phyloP scores from a whole-genome alignment of 2,113 vertebrate species.

The Gavialis gangeticus region DNA sequence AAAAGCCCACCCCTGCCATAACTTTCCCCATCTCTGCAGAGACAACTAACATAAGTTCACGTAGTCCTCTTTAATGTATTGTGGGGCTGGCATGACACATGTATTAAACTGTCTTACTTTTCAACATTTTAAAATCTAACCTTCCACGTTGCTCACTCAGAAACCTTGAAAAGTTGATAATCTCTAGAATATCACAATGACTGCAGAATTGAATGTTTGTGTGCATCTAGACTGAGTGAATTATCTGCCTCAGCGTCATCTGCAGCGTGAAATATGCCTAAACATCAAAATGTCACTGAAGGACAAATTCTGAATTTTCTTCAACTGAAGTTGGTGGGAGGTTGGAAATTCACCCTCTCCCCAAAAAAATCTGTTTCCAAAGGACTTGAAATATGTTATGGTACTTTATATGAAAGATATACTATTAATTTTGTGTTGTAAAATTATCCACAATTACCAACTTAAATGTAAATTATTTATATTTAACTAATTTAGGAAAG shows the following conservation, averaged over 20 bases:
- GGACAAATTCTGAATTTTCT: background rate
- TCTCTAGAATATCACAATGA: background rate
- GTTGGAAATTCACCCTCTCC: background rate
- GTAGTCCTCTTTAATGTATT: background rate
- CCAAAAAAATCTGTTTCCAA: background rate
- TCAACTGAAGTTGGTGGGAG: background rate
- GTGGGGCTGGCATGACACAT: background rate
- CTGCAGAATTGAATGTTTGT: background rate
- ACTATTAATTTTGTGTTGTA: background rate
- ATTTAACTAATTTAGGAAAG: background rate
- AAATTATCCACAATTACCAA: background rate
- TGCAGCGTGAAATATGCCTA: background rate
- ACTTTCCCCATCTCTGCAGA: background rate
- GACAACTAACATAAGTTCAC: background rate
- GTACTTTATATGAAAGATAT: background rate
- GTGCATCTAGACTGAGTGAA: background rate
- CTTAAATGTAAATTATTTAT: background rate
- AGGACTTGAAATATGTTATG: background rate
- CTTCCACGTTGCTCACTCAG: slow-evolving; percentile 6
- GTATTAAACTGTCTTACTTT: slow-evolving; percentile 7
- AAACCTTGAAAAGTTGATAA: background rate
- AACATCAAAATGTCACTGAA: background rate
- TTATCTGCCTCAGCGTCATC: background rate
- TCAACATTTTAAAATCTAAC: background rate
- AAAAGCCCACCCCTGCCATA: no score